These are phyloP conservation scores for Lagenorhynchus albirostris DNA, from an alignment of 2,113 vertebrate genomes.

Conservation along the genomic window DNA sequence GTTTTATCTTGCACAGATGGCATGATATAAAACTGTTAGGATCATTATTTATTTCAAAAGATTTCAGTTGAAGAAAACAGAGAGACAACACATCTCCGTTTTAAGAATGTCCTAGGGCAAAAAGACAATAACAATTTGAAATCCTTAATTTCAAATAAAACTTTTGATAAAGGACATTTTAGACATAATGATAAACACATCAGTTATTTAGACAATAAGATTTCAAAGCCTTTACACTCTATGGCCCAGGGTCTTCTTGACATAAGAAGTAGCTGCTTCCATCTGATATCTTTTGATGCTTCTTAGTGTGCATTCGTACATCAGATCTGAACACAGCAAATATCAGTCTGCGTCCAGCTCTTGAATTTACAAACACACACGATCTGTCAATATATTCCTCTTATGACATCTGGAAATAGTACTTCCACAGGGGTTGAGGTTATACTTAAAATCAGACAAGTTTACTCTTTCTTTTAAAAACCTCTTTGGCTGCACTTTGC, in stretches of 20 bases:
- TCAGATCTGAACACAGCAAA: background rate
- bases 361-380: background rate
- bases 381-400: background rate
- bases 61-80: slow-evolving; percentile 41
- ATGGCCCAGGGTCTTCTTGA: background rate
- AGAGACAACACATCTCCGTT: slow-evolving; percentile 53
- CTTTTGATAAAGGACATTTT: slow-evolving; percentile 33
- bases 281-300: background rate
- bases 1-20: slow-evolving; percentile 62
- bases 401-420: background rate
- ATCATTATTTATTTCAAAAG: slow-evolving; percentile 67
- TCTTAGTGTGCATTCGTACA: background rate
- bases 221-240: slow-evolving; percentile 35
- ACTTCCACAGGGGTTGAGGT: background rate
- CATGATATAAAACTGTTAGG: slow-evolving; percentile 45
- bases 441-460: background rate
- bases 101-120: slow-evolving; percentile 52
- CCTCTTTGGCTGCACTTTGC: background rate
- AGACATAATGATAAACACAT: slow-evolving; percentile 51
- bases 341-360: background rate
- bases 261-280: background rate
- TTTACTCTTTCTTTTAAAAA: background rate
- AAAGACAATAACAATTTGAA: background rate
- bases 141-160: slow-evolving; percentile 38
- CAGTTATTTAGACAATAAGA: slow-evolving; percentile 26